These are phyloP conservation scores for Ceraclea dissimilis DNA, from an alignment of 2,888 invertebrate genomes.

Conservation along the genomic window DNA sequence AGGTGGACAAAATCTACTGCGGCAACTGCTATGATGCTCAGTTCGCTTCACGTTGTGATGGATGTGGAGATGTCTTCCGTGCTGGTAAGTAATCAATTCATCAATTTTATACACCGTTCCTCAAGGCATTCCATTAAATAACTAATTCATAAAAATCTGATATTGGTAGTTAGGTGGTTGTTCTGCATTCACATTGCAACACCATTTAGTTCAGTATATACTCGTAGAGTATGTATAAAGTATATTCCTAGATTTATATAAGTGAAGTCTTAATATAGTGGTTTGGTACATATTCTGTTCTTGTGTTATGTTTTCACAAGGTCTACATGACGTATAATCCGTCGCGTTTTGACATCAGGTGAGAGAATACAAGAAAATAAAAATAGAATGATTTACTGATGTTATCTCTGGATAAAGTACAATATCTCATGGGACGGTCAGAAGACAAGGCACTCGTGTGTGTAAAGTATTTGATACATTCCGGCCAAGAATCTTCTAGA, in stretches of 20 bases:
- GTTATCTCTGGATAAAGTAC: no score
- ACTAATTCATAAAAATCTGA: no score
- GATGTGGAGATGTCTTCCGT: slow-evolving; percentile 97
- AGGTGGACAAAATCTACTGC: slow-evolving; percentile 98
- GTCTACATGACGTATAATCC: neutral
- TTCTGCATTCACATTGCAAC: no score
- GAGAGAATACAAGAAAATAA: neutral
- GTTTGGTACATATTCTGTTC: no score
- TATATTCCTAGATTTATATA: no score
- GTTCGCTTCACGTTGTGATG: slow-evolving; percentile 98
- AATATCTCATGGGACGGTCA: neutral
- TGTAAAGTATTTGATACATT: neutral
- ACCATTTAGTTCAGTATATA: no score
- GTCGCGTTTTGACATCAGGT: neutral
- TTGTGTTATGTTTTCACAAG: no score
- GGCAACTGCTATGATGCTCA: slow-evolving; percentile 99
- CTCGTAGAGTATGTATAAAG: no score
- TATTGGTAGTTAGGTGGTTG: no score
- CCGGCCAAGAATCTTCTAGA: neutral
- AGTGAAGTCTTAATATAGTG: no score
- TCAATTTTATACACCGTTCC: neutral
- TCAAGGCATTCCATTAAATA: no score
- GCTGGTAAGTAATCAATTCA: slow-evolving; percentile 73
- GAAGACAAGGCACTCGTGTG: neutral
- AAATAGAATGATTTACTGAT: no score